A percentile compares a stretch with the other conserved stretches of the same genome.
Conservation (phyloP, 2,888 invertebrate species). For the Lasioglossum zephyrum region DNA sequence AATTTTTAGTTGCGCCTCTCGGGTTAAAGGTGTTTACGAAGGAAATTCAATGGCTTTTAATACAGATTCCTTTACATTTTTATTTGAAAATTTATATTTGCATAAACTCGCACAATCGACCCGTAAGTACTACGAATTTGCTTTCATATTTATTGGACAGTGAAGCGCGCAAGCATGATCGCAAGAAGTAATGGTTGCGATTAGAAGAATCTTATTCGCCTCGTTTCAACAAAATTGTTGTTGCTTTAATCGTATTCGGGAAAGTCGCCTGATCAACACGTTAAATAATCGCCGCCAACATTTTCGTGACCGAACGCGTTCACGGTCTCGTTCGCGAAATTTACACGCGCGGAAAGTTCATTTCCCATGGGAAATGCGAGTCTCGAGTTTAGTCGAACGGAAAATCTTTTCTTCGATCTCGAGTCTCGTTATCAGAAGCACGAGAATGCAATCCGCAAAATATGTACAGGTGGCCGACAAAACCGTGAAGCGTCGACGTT, state of each 20-base stretch:
- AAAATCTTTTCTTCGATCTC: neutral
- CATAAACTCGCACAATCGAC: neutral
- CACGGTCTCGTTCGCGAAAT: neutral
- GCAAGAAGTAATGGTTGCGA: neutral
- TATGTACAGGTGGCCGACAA: neutral
- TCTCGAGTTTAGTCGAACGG: neutral
- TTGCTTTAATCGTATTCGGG: neutral
- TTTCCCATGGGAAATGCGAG: neutral
- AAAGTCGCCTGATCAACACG: neutral
- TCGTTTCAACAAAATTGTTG: neutral
- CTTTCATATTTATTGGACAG: neutral
- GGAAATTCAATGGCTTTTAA: neutral
- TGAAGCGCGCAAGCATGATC: neutral
- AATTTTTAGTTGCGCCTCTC: too few species aligned
- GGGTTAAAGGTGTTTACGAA: neutral
- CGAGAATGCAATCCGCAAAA: neutral
- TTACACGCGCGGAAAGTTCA: neutral
- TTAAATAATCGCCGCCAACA: slow-evolving; percentile 30
- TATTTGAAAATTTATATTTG: neutral
- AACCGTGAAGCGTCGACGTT: neutral
- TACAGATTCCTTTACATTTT: neutral
- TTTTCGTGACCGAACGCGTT: slow-evolving; percentile 15
- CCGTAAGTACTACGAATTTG: neutral
- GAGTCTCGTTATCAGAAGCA: neutral
- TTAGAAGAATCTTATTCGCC: neutral